Percentiles rank a stretch among this genome's conserved stretches.
Conservation (phyloP, 2,888 invertebrate species). For the Himalopsyche tibetana region DNA sequence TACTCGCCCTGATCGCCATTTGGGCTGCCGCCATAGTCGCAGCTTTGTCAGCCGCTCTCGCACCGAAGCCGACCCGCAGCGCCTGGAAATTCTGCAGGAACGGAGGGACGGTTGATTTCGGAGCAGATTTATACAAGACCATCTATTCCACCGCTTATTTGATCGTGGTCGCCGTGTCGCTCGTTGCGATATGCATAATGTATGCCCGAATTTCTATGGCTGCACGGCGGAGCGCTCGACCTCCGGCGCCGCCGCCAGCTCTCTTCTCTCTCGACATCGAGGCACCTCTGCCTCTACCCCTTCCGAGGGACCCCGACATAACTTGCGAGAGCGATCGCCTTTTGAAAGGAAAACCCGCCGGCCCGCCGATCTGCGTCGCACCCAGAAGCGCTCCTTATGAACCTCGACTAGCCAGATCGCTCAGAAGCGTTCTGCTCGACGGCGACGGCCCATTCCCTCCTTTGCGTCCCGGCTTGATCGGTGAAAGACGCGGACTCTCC, state of each 20-base stretch:
- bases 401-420: slow-evolving; percentile 57
- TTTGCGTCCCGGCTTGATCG: slow-evolving; percentile 74
- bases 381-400: slow-evolving; percentile 54
- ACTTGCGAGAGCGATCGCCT: slow-evolving; percentile 74
- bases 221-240: slow-evolving; percentile 83
- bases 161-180: slow-evolving; percentile 74
- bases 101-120: background rate
- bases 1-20: slow-evolving; percentile 54
- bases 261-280: slow-evolving; percentile 74
- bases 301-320: slow-evolving; percentile 71
- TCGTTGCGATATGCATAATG: slow-evolving; percentile 83
- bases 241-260: slow-evolving; percentile 73
- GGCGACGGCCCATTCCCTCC: slow-evolving; percentile 72
- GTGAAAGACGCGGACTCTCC: slow-evolving; percentile 72
- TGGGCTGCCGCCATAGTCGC: slow-evolving; percentile 71
- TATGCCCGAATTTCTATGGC: slow-evolving; percentile 86
- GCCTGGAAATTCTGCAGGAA: slow-evolving; percentile 59
- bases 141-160: slow-evolving; percentile 73
- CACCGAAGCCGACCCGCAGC: slow-evolving; percentile 71
- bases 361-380: slow-evolving; percentile 67
- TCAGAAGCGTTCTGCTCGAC: slow-evolving; percentile 69
- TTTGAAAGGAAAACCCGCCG: slow-evolving; percentile 68
- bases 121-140: slow-evolving; percentile 69
- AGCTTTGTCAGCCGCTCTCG: slow-evolving; percentile 75
- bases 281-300: slow-evolving; percentile 68